phyloP scores from a whole-genome alignment of 2,797 vertebrate genomes.

The Acanthornis magna region DNA sequence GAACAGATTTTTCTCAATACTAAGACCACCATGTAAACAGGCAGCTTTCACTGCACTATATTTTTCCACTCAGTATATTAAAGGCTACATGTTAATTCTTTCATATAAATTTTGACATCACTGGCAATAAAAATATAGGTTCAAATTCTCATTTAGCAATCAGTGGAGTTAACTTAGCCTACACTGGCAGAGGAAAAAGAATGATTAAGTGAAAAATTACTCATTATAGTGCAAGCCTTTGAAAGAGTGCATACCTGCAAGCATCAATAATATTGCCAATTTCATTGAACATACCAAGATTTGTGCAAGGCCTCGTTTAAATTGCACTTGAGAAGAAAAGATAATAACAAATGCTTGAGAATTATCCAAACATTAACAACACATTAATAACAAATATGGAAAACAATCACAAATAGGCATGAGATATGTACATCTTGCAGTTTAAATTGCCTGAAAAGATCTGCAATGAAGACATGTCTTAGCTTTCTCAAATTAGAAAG shows the following conservation, averaged over 20 bases:
- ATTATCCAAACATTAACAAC: not conserved
- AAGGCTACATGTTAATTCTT: not conserved
- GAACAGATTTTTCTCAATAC: not conserved
- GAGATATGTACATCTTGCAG: not conserved
- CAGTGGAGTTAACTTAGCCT: not conserved
- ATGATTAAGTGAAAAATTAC: not conserved
- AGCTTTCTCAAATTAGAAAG: not conserved
- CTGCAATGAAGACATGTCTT: not conserved
- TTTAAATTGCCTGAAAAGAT: conserved; percentile 29
- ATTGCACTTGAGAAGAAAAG: not conserved
- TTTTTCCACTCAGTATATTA: not conserved
- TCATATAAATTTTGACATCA: not conserved
- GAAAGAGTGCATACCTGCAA: not conserved
- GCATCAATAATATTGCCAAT: not conserved
- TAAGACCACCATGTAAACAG: not conserved
- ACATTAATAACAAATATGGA: not conserved
- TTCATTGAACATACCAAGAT: not conserved
- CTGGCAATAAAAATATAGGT: not conserved
- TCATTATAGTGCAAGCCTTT: not conserved
- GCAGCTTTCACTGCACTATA: not conserved
- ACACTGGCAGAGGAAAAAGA: not conserved
- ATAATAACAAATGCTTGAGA: not conserved
- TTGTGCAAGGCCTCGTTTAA: not conserved
- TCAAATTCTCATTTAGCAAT: not conserved
- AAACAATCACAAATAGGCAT: not conserved